Base-by-base conservation (phyloP, 2,797 vertebrate genomes). In the Bufotes viridis region DNA sequence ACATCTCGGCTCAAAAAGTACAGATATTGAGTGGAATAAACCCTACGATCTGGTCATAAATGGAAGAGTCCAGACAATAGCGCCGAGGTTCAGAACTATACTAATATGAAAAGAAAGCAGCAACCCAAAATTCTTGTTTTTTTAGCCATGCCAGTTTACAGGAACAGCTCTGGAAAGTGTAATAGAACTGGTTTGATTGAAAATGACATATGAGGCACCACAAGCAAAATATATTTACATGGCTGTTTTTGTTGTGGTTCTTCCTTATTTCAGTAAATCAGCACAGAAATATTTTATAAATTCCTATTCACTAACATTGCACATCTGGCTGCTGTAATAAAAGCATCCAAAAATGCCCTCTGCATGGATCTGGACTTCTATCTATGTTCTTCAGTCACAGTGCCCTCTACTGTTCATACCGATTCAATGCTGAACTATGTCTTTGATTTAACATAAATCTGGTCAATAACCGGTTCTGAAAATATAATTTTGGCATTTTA, bases 401-500 rank as follows among this genome's bases (percentile, higher is more conserved):
- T 58, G 58, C 72, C 83, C 72, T 78, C 83, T 78, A 18, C 72
- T 85, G 83, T 84, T n/a, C 70, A 76, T 58, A 72, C 5, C 11
- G 20, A 29, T 17, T 51, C 29, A 49, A 7, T 61, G 6, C 24
- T 15, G 18, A 7, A 75, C 12, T 58, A 8, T 17, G 51, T 49
- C 42, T 55, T 1, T 18, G 7, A 42, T 74, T n/a, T 0, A 18
- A 11, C 42, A 29, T 57, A 3, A 2, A 15, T 57, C 55, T 57
- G 55, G 55, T 13, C 20, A 75, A 22, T 51, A 51, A 42, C 29
- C 3, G 70, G 17, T 7, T 3, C 2, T 7, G 20, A 20, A 34
- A 74, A 74, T 74, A 7, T 74, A 26, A 18, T 18, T 18, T 20
- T 20, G 34, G 3, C 20, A 42, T 34, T 63, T 18, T 34, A 17